phyloP scores from a whole-genome alignment of 2,888 invertebrate genomes.

The Stenichneumon culpator region DNA sequence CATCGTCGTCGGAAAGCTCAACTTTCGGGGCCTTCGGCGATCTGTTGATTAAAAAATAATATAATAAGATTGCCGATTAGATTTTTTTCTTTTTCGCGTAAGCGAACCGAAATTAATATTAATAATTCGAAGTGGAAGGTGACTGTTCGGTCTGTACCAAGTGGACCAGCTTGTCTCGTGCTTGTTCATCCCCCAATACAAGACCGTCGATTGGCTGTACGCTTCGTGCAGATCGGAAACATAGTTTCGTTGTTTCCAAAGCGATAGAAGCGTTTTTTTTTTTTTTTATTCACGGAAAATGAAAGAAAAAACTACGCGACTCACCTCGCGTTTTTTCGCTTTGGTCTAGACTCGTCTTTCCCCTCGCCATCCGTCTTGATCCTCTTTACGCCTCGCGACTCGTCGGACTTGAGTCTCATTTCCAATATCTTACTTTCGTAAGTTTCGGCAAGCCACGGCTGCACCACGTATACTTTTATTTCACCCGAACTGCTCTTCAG shows the following conservation, averaged over 20 bases:
- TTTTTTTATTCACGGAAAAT: background rate
- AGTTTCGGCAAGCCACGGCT: slow-evolving; percentile 82
- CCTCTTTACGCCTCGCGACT: slow-evolving; percentile 77
- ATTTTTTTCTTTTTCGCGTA: background rate
- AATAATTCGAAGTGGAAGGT: background rate
- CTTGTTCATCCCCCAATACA: slow-evolving; percentile 66
- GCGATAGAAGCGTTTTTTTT: slow-evolving; percentile 80
- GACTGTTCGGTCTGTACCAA: slow-evolving; percentile 81
- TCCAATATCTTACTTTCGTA: slow-evolving; percentile 83
- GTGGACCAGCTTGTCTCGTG: slow-evolving; percentile 75
- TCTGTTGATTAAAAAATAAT: slow-evolving; percentile 69
- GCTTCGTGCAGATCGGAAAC: slow-evolving; percentile 83
- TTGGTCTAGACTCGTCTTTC: slow-evolving; percentile 81
- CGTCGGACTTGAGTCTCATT: slow-evolving; percentile 80
- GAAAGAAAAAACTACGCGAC: background rate
- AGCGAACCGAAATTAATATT: background rate
- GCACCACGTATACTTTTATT: slow-evolving; percentile 82
- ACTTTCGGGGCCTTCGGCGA: slow-evolving; percentile 79
- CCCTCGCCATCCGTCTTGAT: slow-evolving; percentile 79
- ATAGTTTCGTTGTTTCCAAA: slow-evolving; percentile 77
- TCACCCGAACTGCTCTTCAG: slow-evolving; percentile 82
- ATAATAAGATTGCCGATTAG: background rate
- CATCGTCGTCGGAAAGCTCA: slow-evolving; percentile 79
- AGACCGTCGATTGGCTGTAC: slow-evolving; percentile 72
- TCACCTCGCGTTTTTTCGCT: slow-evolving; percentile 83